A percentile compares a stretch with the other conserved stretches of the same genome.
Evolutionary conservation across 2,797 vertebrate genomes (phyloP).

Genomic region (Discoglossus pictus): DNA sequence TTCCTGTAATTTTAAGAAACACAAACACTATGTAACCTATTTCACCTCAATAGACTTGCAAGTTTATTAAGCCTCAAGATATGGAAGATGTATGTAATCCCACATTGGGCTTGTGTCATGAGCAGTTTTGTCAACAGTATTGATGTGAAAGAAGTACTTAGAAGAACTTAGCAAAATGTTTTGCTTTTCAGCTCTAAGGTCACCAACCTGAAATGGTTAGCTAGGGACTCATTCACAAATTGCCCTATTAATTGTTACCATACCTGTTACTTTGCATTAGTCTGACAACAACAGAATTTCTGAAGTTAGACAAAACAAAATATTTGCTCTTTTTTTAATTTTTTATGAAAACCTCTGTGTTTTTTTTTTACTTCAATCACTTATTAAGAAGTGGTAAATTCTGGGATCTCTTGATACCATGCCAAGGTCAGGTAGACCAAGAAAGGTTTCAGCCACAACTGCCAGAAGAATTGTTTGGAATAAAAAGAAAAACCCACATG

Average conservation of each 20-base stretch:
- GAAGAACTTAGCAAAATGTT: slow-evolving; percentile 26
- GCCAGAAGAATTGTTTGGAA: no score
- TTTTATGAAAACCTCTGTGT: no score
- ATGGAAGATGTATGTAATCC: slow-evolving; percentile 35
- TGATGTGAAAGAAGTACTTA: slow-evolving; percentile 34
- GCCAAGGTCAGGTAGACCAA: no score
- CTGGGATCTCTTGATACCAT: no score
- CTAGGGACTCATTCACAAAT: slow-evolving; percentile 40
- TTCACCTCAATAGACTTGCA: no score
- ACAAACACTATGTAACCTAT: no score
- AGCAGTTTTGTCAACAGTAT: slow-evolving; percentile 27
- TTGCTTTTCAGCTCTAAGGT: slow-evolving; percentile 18
- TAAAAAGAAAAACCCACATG: no score
- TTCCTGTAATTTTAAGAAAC: no score
- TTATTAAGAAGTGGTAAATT: no score
- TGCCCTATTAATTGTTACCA: slow-evolving; percentile 19
- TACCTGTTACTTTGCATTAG: slow-evolving; percentile 13
- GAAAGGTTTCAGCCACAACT: no score
- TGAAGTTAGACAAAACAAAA: not conserved
- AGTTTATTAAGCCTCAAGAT: slow-evolving; percentile 31
- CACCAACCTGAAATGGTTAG: slow-evolving; percentile 33
- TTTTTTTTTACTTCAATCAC: no score
- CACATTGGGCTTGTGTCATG: slow-evolving; percentile 33
- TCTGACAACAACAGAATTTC: slow-evolving; percentile 1
- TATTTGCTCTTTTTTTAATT: no score